Base-by-base conservation (phyloP, 2,888 invertebrate genomes). In the Maniola hyperantus region DNA sequence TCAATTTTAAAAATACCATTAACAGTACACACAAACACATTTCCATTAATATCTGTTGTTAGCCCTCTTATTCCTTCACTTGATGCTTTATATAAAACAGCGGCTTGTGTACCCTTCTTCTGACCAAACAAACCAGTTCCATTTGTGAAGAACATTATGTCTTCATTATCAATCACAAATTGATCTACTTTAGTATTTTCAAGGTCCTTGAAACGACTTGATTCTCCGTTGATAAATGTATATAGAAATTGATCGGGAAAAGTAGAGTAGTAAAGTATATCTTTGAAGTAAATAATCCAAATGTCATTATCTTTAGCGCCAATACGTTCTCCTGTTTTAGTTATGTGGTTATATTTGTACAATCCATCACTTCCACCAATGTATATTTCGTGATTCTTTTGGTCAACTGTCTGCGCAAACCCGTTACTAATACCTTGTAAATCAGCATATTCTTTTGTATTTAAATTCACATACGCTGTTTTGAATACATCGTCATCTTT, bases 141-240 rank as follows among this genome's bases (percentile, higher is more conserved):
- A 67, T 90, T 90, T 0, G 84, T 82, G 64, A 78, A 90, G 67
- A 84, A 87, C 64, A 88, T 80, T 0, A 74, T 68, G 65, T 84
- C 72, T 8, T 85, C 79, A 53, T 80, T 76, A 48, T 89, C 91
- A 15, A 89, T 85, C 11, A 85, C 75, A 51, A 91, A 88, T 20
- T 80, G 78, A 60, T 85, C 85, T 0, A 89, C 84, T 77, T 87
- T 87, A 0, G 84, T 87, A 51, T 89, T 85, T 79, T 90, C 85
- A 10, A 90, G 76, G 69, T 89, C 88, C 61, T 74, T 70, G 36
- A 85, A 84, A 61, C 84, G 79, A 2, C 44, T 68, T 1, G 78
- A 66, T 64, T 80, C 73, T 0, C 82, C 88, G 53, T 87, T 75
- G 1, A 72, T 67, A 6, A 81, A 71, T 0, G 79, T 79, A 65